phyloP scores from a whole-genome alignment of 2,113 vertebrate species.

The Cervus canadensis region DNA sequence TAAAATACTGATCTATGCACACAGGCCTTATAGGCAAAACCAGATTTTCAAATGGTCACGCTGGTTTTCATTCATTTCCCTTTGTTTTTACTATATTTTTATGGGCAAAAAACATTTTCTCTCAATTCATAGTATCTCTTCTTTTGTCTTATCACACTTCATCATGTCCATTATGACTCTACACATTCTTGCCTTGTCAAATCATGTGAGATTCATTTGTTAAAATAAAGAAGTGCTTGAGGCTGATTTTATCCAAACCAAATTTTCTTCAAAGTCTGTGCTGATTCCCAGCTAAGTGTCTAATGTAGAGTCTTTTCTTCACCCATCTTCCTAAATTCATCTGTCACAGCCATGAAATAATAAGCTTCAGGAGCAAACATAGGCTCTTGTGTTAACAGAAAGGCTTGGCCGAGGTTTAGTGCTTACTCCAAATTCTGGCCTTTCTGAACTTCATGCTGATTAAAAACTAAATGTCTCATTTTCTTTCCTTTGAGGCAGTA shows the following conservation, averaged over 20 bases:
- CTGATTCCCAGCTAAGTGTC: background rate
- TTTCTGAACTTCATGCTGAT: background rate
- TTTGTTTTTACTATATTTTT: slow-evolving; percentile 44
- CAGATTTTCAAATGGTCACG: slow-evolving; percentile 10
- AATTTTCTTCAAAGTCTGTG: background rate
- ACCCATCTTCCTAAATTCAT: background rate
- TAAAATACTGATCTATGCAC: slow-evolving; percentile 63
- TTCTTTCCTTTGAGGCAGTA: background rate
- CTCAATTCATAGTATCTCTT: slow-evolving; percentile 18
- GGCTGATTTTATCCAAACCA: background rate
- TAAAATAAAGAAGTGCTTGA: slow-evolving; percentile 53
- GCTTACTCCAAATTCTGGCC: background rate
- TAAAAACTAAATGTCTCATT: background rate
- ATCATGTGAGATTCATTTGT: slow-evolving; percentile 39
- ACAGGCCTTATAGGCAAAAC: background rate
- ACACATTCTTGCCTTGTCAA: slow-evolving; percentile 40
- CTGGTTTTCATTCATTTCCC: slow-evolving; percentile 55
- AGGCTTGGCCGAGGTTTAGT: background rate
- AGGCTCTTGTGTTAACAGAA: background rate
- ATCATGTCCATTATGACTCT: slow-evolving; percentile 47
- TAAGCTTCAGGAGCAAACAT: background rate
- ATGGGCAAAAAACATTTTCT: background rate
- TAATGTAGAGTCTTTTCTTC: background rate
- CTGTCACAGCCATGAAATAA: background rate
- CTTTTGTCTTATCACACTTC: slow-evolving; percentile 21